Percentiles rank a stretch among this genome's conserved stretches.
These are phyloP conservation scores for Luperina testacea DNA, from an alignment of 2,888 invertebrate species.

Conservation along the genomic window DNA sequence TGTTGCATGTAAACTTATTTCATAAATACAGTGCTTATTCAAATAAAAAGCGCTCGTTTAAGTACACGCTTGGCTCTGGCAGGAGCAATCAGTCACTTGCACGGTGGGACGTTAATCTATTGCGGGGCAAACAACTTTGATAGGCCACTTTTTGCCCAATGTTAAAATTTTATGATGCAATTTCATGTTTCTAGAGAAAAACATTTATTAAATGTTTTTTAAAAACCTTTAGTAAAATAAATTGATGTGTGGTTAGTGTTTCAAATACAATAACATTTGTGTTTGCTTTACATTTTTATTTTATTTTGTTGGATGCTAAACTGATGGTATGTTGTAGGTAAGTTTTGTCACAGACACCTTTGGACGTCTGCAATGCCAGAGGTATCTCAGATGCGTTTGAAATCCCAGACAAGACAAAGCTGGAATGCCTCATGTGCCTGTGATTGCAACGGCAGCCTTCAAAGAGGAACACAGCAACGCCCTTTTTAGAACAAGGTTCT, in stretches of 20 bases:
- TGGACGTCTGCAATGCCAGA: background rate
- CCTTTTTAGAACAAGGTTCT: no score
- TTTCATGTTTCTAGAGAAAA: background rate
- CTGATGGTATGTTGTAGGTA: background rate
- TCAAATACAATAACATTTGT: no score
- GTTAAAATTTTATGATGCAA: conserved; percentile 4
- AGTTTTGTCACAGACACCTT: background rate
- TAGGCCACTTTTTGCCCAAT: conserved; percentile 12
- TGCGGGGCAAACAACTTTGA: conserved; percentile 38
- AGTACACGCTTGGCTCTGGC: conserved; percentile 32
- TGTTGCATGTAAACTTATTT: background rate
- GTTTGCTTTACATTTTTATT: background rate
- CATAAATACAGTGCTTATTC: conserved; percentile 6
- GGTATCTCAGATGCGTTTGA: background rate
- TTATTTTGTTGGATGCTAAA: background rate
- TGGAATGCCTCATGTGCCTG: no score
- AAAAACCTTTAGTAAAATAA: background rate
- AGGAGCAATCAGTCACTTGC: conserved; percentile 44
- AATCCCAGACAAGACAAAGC: background rate
- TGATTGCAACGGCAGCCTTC: background rate
- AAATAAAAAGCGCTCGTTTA: conserved; percentile 15
- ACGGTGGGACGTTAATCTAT: conserved; percentile 33
- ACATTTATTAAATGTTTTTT: background rate
- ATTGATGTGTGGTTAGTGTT: background rate
- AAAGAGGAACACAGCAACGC: background rate